phyloP scores from a whole-genome alignment of 2,888 invertebrate genomes.

The Imbricaverruca yamaguchii region DNA sequence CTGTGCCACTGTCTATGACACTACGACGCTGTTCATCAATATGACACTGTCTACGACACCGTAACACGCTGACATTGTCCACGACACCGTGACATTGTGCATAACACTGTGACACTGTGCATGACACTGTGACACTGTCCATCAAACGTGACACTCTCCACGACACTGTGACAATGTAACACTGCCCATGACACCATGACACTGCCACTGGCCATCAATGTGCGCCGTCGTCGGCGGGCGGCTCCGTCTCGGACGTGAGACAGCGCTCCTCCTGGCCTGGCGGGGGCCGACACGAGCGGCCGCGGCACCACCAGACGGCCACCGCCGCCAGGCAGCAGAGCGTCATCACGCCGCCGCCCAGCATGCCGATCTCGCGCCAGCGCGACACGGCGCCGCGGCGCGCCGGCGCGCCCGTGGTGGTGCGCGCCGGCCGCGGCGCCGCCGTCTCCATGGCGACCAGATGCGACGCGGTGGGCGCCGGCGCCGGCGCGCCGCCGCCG shows the following conservation, averaged over 20 bases:
- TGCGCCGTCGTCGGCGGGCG: neutral
- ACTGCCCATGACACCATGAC: no score
- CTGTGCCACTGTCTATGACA: no score
- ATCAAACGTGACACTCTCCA: no score
- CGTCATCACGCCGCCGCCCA: neutral
- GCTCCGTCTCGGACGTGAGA: neutral
- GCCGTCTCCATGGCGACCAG: slow-evolving; percentile 10
- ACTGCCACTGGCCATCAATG: neutral
- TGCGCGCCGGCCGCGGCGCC: neutral
- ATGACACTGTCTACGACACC: no score
- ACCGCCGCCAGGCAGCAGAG: slow-evolving; percentile 16
- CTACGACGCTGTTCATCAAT: no score
- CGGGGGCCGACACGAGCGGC: neutral
- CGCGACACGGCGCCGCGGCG: neutral
- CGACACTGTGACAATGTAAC: no score
- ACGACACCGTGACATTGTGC: no score
- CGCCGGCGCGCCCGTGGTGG: neutral
- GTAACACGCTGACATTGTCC: no score
- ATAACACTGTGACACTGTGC: no score
- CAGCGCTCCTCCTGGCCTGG: neutral
- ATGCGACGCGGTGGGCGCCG: neutral
- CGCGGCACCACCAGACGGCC: slow-evolving; percentile 1
- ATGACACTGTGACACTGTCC: no score
- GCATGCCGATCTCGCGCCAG: slow-evolving; percentile 11
- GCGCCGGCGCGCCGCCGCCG: neutral